A percentile compares a stretch with the other conserved stretches of the same genome.
Evolutionary conservation across 1,140 invertebrate genomes (phyloP).

Genomic region (Meloidogyne exigua): DNA sequence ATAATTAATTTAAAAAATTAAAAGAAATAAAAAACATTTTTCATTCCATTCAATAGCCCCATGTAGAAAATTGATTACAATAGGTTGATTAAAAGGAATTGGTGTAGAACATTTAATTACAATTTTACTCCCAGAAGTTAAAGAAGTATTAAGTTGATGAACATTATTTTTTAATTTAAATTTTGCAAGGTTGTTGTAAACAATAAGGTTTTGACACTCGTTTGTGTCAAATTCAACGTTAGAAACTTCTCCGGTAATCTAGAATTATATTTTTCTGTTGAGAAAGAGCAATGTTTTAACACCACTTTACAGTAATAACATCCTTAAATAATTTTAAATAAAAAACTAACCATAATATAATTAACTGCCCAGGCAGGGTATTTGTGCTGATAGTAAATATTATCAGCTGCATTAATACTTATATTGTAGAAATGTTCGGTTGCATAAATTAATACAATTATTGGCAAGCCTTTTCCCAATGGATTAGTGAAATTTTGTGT

Average conservation of each 20-base stretch:
- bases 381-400: not conserved
- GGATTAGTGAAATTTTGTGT: too few relatives aligned
- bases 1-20: not conserved
- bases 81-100: not conserved
- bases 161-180: too few relatives aligned
- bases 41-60: not conserved
- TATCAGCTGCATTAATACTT: not conserved
- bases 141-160: not conserved
- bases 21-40: not conserved
- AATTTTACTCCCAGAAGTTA: not conserved
- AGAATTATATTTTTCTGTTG: too few relatives aligned
- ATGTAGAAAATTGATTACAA: not conserved
- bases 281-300: too few relatives aligned
- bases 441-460: not conserved
- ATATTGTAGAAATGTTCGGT: not conserved
- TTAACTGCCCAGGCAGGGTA: not conserved
- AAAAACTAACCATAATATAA: not conserved
- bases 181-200: too few relatives aligned
- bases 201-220: too few relatives aligned
- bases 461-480: not conserved
- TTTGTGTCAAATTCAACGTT: too few relatives aligned
- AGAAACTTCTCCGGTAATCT: too few relatives aligned
- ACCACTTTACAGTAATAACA: too few relatives aligned
- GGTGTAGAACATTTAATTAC: not conserved
- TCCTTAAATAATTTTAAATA: too few relatives aligned